Base-by-base conservation (phyloP, 2,888 invertebrate genomes). In the Helicoverpa assulta region DNA sequence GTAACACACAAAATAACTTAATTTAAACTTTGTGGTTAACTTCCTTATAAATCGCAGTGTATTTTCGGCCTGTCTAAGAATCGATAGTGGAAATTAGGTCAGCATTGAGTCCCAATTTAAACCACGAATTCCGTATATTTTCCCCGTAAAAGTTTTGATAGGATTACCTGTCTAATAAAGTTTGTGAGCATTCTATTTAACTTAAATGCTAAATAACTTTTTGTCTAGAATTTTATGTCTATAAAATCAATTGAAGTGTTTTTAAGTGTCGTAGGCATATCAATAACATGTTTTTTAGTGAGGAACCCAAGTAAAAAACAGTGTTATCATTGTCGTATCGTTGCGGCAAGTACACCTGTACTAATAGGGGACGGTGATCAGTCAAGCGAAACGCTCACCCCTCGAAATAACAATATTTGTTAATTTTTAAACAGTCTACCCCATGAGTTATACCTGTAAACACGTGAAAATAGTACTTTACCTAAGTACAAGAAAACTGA, bases 401-500 rank as follows among this genome's bases (percentile, higher is more conserved):
- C 88, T 86, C 85, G 76, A 84, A 83, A 83, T 85, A 80, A 82
- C 67, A 76, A 81, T 50, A 80, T 82, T 78, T 40, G 81, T 87
- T 83, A 84, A 88, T 88, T 86, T 89, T 89, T 87, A 85, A 90
- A 83, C 92, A 93, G 93, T 93, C 43, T 70, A 72, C 76, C 78
- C 78, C 76, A 73, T 81, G 76, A 77, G 73, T 67, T 85, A 82
- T 78, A 57, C 58, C 63, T 73, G 80, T 72, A 70, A 78, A 85
- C 87, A 91, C 89, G 85, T 82, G 7, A 66, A 63, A 65, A 40
- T 21, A 29, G 14, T 3, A 47, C 10, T n/a, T n/a, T n/a, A n/a
- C n/a, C n/a, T 37, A 4, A 29, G 26, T 55, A 66, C 37, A 69
- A 65, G 37, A 58, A 71, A 70, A 62, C 8, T 21, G 47, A 43